phyloP scores from a whole-genome alignment of 2,888 invertebrate species.

The Pedicia rivosa region DNA sequence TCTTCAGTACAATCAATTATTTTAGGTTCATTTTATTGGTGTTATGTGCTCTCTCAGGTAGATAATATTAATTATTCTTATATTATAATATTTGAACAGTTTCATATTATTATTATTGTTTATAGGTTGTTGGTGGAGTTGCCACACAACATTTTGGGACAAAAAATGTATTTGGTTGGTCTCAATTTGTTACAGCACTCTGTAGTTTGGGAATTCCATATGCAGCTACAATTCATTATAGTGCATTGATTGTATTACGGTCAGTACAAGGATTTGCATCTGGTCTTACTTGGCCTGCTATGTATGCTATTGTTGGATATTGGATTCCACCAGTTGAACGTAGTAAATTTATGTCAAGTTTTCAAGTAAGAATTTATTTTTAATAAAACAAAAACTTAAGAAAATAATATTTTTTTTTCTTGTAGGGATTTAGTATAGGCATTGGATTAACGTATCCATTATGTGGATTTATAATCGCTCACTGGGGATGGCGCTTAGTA shows the following conservation, averaged over 20 bases:
- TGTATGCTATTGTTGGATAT: conserved; percentile 55
- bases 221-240: conserved; percentile 44
- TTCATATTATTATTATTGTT: conserved; percentile 1
- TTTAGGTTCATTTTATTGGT: conserved; percentile 55
- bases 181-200: conserved; percentile 48
- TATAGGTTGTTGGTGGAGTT: conserved; percentile 42
- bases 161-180: conserved; percentile 51
- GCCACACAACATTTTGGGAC: conserved; percentile 55
- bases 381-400: background rate
- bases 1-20: conserved; percentile 45
- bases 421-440: conserved; percentile 51
- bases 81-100: background rate
- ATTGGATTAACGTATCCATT: conserved; percentile 55
- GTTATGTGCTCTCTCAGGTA: conserved; percentile 50
- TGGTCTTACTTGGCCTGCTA: conserved; percentile 58
- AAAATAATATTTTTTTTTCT: conserved; percentile 1
- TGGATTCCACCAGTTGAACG: conserved; percentile 58
- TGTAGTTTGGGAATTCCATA: conserved; percentile 49
- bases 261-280: conserved; percentile 54
- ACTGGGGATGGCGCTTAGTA: conserved; percentile 48
- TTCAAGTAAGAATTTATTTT: conserved; percentile 34
- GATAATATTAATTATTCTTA: background rate
- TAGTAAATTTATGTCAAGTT: conserved; percentile 58
- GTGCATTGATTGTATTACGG: conserved; percentile 41
- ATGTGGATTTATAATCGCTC: conserved; percentile 50